Percentiles rank a stretch among this genome's conserved stretches.
phyloP scores from a whole-genome alignment of 2,888 invertebrate genomes.

The Drosophila mayaguana region DNA sequence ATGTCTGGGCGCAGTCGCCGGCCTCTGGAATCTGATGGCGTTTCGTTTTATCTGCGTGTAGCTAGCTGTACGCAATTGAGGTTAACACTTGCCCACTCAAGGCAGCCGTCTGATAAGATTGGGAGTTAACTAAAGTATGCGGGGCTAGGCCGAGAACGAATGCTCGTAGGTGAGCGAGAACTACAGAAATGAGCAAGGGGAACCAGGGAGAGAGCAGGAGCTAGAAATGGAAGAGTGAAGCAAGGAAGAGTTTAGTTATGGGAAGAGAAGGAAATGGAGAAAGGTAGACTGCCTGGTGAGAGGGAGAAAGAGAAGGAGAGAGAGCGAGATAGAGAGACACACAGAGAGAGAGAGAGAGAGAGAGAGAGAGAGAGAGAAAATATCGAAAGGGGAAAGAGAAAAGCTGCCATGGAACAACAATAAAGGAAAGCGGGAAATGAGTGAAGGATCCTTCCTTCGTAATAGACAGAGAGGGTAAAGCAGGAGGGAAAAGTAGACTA shows the following conservation, averaged over 20 bases:
- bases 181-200: too few species aligned
- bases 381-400: too few species aligned
- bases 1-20: constrained; percentile 59
- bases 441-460: too few species aligned
- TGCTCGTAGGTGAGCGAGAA: neutral
- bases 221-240: too few species aligned
- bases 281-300: neutral
- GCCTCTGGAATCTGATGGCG: constrained; percentile 47
- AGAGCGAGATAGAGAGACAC: neutral
- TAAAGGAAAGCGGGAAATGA: neutral
- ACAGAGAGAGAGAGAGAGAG: too few species aligned
- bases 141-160: neutral
- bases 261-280: neutral
- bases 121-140: constrained; percentile 3
- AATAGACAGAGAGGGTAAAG: neutral
- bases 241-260: too few species aligned
- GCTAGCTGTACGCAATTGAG: constrained; percentile 70
- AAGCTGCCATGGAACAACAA: neutral
- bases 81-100: constrained; percentile 66
- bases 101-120: constrained; percentile 46
- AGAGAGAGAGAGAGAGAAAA: too few species aligned
- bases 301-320: neutral
- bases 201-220: too few species aligned
- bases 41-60: constrained; percentile 71
- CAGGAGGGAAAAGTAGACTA: too few species aligned